These are phyloP conservation scores for Orthosia gothica DNA, from an alignment of 2,888 invertebrate genomes.

Conservation along the genomic window DNA sequence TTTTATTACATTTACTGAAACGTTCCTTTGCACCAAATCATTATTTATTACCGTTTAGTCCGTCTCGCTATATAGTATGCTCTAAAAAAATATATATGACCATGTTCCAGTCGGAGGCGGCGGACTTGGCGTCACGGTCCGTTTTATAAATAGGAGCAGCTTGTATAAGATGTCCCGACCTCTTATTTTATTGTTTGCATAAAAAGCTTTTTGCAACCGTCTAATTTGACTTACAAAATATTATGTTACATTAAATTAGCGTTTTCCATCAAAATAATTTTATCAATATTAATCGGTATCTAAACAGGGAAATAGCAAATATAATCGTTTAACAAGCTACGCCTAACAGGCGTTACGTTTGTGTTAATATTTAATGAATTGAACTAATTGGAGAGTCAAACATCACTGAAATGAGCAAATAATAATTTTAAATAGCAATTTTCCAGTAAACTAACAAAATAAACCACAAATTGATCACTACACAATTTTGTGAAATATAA, in stretches of 20 bases:
- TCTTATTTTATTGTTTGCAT: constrained; percentile 25
- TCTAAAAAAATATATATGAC: constrained; percentile 47
- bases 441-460: constrained; percentile 43
- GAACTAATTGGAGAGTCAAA: constrained; percentile 32
- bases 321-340: neutral
- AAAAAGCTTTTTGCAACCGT: neutral
- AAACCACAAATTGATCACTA: constrained; percentile 44
- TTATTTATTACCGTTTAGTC: constrained; percentile 76
- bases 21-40: constrained; percentile 76
- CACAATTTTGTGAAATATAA: constrained; percentile 33
- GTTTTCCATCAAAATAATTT: neutral
- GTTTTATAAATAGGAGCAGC: constrained; percentile 38
- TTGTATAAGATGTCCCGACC: constrained; percentile 24
- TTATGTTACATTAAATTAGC: neutral
- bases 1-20: constrained; percentile 80
- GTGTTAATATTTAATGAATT: constrained; percentile 32
- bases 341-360: neutral
- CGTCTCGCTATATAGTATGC: constrained; percentile 38
- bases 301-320: constrained; percentile 8
- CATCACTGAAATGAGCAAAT: constrained; percentile 36
- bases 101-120: constrained; percentile 19
- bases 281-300: neutral
- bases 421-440: constrained; percentile 37
- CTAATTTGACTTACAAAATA: constrained; percentile 4
- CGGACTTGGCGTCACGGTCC: constrained; percentile 13